phyloP scores from a whole-genome alignment of 2,888 invertebrate species.

The Epinotia ramella region DNA sequence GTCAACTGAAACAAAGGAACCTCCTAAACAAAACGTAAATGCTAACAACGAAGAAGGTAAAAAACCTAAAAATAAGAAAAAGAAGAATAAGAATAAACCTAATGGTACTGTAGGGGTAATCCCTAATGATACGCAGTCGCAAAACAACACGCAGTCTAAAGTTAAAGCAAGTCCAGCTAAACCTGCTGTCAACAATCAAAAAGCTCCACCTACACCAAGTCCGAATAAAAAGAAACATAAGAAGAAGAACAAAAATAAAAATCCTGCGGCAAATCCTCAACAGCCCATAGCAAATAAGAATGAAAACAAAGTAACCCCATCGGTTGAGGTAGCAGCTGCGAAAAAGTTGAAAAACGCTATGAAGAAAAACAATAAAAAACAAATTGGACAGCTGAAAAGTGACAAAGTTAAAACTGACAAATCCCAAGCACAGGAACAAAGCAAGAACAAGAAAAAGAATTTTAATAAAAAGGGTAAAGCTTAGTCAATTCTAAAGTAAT shows the following conservation, averaged over 20 bases:
- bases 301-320: conserved; percentile 59
- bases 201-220: conserved; percentile 40
- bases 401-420: conserved; percentile 54
- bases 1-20: conserved; percentile 41
- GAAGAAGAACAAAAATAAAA: conserved; percentile 55
- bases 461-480: conserved; percentile 43
- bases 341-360: conserved; percentile 71
- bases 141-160: conserved; percentile 19
- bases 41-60: conserved; percentile 22
- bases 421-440: conserved; percentile 50
- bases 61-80: conserved; percentile 29
- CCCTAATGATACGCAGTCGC: conserved; percentile 23
- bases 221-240: conserved; percentile 60
- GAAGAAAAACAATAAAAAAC: conserved; percentile 68
- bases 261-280: conserved; percentile 33
- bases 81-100: conserved; percentile 36
- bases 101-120: conserved; percentile 29
- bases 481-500: conserved; percentile 8
- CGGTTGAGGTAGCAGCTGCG: conserved; percentile 62
- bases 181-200: conserved; percentile 13
- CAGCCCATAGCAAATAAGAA: conserved; percentile 44
- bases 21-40: conserved; percentile 41
- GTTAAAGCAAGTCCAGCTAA: conserved; percentile 22
- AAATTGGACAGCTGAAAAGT: conserved; percentile 68
- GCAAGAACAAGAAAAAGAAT: conserved; percentile 61